phyloP scores from a whole-genome alignment of 2,888 invertebrate species.

The Pachycephus smyrnensis region DNA sequence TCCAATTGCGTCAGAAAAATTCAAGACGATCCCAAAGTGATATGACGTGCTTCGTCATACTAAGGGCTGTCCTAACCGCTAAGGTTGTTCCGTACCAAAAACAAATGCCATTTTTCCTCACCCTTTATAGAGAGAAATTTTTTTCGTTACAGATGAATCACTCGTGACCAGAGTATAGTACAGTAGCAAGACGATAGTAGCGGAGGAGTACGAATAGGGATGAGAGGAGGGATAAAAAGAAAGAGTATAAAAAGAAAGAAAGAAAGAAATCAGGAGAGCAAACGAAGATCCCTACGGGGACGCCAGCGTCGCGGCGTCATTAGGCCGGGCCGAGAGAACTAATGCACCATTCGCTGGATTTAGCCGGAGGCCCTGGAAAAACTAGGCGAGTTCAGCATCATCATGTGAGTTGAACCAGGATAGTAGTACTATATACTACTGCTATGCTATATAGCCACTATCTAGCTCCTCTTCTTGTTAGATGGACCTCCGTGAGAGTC shows the following conservation, averaged over 20 bases:
- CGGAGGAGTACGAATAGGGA: neutral
- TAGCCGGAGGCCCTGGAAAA: constrained; percentile 52
- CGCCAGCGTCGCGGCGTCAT: constrained; percentile 52
- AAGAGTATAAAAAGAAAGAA: constrained; percentile 30
- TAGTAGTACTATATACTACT: neutral
- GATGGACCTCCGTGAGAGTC: constrained; percentile 19
- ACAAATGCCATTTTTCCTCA: constrained; percentile 25
- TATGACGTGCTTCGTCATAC: neutral
- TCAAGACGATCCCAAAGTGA: neutral
- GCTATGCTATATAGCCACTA: neutral
- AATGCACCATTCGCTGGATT: constrained; percentile 51
- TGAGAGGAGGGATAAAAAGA: constrained; percentile 25
- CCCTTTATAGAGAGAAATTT: constrained; percentile 20
- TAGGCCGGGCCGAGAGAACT: constrained; percentile 51
- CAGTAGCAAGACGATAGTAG: constrained; percentile 16
- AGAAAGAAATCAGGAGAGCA: constrained; percentile 56
- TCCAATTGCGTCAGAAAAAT: neutral
- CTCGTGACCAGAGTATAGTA: constrained; percentile 19
- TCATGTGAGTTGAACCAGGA: constrained; percentile 29
- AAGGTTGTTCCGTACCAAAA: constrained; percentile 17
- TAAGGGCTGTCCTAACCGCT: neutral
- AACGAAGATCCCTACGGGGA: constrained; percentile 57
- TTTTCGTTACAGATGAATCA: constrained; percentile 21
- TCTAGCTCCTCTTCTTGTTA: neutral
- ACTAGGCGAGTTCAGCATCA: constrained; percentile 56